Base-by-base conservation (phyloP, 64 coral and sea anemone genomes). In the Montipora efflorescens region DNA sequence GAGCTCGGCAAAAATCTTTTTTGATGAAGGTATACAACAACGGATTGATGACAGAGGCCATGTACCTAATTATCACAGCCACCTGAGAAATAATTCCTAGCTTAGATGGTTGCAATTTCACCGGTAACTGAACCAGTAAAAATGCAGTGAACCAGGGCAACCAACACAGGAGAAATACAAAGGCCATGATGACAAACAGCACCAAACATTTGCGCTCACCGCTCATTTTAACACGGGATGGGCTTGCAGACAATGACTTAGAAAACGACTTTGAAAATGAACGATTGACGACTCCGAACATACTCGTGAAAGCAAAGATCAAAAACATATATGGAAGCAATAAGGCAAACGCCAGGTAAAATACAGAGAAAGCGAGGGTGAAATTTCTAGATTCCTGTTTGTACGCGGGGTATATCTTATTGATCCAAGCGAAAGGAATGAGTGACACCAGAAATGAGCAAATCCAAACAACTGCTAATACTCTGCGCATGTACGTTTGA, bases 1-100 rank as follows among this genome's bases (percentile, higher is more conserved):
- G 45, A 87, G 91, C 57, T 5, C 62, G 55, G 19, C 64, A 47
- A 25, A 93, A 93, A 49, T 93, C 91, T 23, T 75, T 84, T 80
- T 93, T 93, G 44, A 93, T 64, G 76, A 93, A 93, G 3, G 91
- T 93, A 55, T 93, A 93, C 5, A 93, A 75, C 20, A 93, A 23
- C 18, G 91, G 91, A 59, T 93, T 93, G 83, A 93, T 28, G 19
- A 79, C 80, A 14, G 82, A 93, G 3, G 91, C 80, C 2, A 47
- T 52, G 25, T 79, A 87, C 45, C 82, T 66, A 20, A 93, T 43
- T 0, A 93, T 13, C 21, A 85, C 19, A 79, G 61, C 21, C 12
- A 84, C 59, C 47, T 84, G 7, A 46, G 81, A 84, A 9, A 59
- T 23, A 4, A 68, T 36, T 4, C 1, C 14, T 25, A 84, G 5